Evolutionary conservation across 2,113 vertebrate species (phyloP).

Genomic region (Oreocharis arfaki): DNA sequence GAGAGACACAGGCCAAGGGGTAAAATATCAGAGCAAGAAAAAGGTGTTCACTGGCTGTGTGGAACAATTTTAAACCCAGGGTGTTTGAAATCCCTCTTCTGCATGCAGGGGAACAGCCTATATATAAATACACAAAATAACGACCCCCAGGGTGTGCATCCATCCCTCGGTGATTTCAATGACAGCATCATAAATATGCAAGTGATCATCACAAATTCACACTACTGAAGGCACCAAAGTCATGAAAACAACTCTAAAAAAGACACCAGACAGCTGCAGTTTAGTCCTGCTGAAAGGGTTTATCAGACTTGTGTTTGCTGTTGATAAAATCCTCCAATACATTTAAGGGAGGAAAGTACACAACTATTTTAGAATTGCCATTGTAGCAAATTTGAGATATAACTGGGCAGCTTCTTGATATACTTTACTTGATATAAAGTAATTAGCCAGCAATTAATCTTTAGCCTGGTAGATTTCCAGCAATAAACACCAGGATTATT

Average conservation of each 20-base stretch:
- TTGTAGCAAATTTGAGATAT: background rate
- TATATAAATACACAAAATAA: background rate
- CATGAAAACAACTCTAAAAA: background rate
- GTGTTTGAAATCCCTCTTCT: background rate
- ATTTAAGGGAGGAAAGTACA: background rate
- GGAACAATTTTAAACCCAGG: background rate
- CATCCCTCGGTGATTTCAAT: background rate
- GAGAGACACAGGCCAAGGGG: background rate
- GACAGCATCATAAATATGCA: background rate
- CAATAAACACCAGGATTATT: background rate
- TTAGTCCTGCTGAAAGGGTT: background rate
- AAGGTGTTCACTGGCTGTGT: background rate
- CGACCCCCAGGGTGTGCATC: fast-evolving
- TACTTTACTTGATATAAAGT: background rate
- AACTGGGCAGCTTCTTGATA: background rate
- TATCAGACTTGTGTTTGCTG: background rate
- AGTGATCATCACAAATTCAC: background rate
- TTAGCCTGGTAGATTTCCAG: background rate
- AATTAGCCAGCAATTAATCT: conserved; percentile 16
- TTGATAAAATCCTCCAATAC: background rate
- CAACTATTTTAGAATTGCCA: background rate
- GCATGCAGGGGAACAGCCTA: background rate
- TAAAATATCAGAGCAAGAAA: background rate
- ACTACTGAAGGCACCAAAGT: background rate
- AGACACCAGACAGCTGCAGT: background rate